phyloP scores from a whole-genome alignment of 2,797 vertebrate species.

The Nannoperca australis region DNA sequence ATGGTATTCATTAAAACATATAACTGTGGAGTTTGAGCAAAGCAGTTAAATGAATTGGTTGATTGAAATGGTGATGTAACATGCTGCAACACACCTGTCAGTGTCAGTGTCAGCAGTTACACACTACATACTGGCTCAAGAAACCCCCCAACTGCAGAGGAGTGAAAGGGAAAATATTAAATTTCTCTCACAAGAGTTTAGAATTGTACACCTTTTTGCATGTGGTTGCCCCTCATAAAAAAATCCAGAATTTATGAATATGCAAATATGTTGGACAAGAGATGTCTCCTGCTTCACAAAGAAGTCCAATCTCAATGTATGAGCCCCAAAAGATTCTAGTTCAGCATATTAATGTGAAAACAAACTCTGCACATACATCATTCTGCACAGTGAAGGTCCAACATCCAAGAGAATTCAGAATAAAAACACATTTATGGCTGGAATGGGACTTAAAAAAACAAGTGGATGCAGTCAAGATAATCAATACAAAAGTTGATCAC shows the following conservation, averaged over 20 bases:
- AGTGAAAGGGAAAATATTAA: not conserved
- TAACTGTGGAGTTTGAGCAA: not conserved
- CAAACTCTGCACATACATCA: not conserved
- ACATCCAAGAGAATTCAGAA: no score
- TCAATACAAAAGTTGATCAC: not conserved
- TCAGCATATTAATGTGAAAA: not conserved
- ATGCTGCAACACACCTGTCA: not conserved
- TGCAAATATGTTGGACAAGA: not conserved
- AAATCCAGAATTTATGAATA: slow-evolving; percentile 8
- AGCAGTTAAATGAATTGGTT: not conserved
- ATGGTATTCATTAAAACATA: slow-evolving; percentile 18
- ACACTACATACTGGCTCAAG: not conserved
- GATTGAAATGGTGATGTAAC: slow-evolving; percentile 9
- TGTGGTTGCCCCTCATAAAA: not conserved
- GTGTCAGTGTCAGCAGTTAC: not conserved
- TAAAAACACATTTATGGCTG: not conserved
- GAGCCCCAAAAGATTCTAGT: not conserved
- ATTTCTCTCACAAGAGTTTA: not conserved
- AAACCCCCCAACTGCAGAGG: not conserved
- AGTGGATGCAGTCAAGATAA: not conserved
- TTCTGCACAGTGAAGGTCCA: not conserved
- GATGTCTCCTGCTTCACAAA: not conserved
- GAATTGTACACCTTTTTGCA: not conserved
- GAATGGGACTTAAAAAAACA: not conserved
- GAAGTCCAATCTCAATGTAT: not conserved